Percentiles rank a stretch among this genome's conserved stretches.
Conservation (phyloP, 2,888 invertebrate genomes). For the Heliconius hortense region DNA sequence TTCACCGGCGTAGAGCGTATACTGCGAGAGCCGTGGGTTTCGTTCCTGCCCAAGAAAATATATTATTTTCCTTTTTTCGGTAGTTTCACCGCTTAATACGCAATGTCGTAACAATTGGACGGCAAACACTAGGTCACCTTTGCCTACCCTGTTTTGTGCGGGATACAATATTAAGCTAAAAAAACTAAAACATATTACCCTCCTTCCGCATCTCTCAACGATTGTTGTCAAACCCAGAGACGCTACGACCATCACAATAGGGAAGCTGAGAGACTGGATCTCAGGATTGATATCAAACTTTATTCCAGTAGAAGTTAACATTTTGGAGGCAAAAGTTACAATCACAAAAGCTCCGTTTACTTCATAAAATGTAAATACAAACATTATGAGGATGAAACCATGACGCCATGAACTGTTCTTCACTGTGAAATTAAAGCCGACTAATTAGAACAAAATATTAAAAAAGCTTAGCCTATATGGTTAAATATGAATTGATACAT, state of each 20-base stretch:
- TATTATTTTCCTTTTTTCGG: too few relatives aligned
- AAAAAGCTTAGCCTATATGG: too few relatives aligned
- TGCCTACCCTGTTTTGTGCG: too few relatives aligned
- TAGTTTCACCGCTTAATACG: background rate
- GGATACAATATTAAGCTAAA: background rate
- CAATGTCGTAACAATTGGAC: background rate
- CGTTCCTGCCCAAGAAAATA: too few relatives aligned
- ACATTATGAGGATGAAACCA: constrained; percentile 51
- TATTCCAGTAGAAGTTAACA: constrained; percentile 59
- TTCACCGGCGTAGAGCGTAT: background rate
- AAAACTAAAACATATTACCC: constrained; percentile 50
- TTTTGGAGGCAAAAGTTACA: constrained; percentile 58
- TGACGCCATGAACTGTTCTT: constrained; percentile 58
- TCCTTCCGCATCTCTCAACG: constrained; percentile 65
- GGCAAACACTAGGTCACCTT: background rate
- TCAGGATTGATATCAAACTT: constrained; percentile 60
- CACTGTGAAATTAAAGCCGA: constrained; percentile 50
- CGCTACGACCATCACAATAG: constrained; percentile 62
- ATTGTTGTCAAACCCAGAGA: constrained; percentile 59
- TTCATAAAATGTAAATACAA: constrained; percentile 50
- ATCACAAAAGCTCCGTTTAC: constrained; percentile 61
- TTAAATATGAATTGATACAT: too few relatives aligned
- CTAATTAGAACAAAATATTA: background rate
- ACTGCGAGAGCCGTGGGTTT: background rate
- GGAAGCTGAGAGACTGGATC: constrained; percentile 62